Percentiles rank a stretch among this genome's conserved stretches.
Evolutionary conservation across 1,140 invertebrate genomes (phyloP).

Genomic region (Drosophila malerkotliana): DNA sequence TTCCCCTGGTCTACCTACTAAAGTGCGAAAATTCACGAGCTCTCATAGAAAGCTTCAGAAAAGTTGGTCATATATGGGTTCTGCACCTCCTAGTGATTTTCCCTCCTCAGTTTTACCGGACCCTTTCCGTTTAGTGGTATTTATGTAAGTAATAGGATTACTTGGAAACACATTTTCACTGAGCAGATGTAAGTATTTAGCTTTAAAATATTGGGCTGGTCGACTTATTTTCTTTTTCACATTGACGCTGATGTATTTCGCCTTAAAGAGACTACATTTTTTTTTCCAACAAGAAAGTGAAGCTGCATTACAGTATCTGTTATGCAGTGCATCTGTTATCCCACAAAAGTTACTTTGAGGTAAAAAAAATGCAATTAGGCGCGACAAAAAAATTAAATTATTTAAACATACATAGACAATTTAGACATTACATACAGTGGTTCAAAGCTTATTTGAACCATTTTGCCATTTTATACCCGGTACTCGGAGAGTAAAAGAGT

Average conservation of each 20-base stretch:
- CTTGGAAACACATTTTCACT: conserved; percentile 30
- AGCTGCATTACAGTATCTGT: no score
- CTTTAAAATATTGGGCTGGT: conserved; percentile 17
- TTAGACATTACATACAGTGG: no score
- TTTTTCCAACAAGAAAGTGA: neutral
- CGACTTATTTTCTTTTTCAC: neutral
- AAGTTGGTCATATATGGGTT: conserved; percentile 10
- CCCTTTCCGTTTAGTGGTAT: conserved; percentile 48
- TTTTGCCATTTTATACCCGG: no score
- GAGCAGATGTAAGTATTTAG: conserved; percentile 8
- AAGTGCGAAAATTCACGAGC: conserved; percentile 56
- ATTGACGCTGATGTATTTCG: neutral
- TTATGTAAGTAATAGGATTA: conserved; percentile 62
- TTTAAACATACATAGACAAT: no score
- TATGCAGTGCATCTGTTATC: no score
- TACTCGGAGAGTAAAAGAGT: no score
- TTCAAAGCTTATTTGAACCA: no score
- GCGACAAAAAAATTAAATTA: no score
- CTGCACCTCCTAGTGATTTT: neutral
- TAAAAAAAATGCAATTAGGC: no score
- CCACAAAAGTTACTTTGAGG: no score
- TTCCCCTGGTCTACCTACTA: conserved; percentile 5
- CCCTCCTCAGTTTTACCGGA: neutral
- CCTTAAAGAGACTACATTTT: neutral
- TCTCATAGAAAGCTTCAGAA: conserved; percentile 15